Percentiles rank a stretch among this genome's conserved stretches.
Conservation (phyloP, 1,140 invertebrate genomes). For the Leptopilina boulardi region DNA sequence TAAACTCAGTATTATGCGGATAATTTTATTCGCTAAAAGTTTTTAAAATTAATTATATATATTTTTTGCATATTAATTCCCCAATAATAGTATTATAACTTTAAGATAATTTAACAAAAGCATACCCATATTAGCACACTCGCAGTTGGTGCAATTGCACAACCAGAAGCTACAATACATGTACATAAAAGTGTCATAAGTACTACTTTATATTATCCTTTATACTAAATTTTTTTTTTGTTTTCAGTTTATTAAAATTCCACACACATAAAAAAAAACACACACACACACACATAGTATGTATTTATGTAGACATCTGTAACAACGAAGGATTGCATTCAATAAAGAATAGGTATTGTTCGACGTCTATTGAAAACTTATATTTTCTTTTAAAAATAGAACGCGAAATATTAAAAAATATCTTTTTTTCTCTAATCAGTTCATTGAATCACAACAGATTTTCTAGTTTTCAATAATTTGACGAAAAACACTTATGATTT, state of each 20-base stretch:
- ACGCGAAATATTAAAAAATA: not conserved
- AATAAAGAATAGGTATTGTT: not conserved
- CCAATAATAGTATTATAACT: not conserved
- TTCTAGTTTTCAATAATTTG: not conserved
- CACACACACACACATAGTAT: constrained; percentile 30
- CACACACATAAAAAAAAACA: not conserved
- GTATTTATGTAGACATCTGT: not conserved
- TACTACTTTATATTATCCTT: not conserved
- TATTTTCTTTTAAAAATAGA: not conserved
- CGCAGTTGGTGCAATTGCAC: not conserved
- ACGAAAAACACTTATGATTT: not conserved
- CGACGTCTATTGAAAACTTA: not conserved
- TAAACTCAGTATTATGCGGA: constrained; percentile 17
- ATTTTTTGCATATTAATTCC: not conserved
- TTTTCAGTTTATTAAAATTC: not conserved
- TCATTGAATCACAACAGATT: not conserved
- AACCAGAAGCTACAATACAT: constrained; percentile 1
- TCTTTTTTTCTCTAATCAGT: not conserved
- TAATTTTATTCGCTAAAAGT: not conserved
- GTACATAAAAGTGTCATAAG: not conserved
- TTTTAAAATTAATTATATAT: not conserved
- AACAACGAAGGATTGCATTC: not conserved
- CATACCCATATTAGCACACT: constrained; percentile 31
- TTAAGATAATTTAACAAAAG: constrained; percentile 6
- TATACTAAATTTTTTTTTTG: not conserved